These are phyloP conservation scores for Chauna torquata DNA, from an alignment of 2,113 vertebrate species.

Conservation along the genomic window DNA sequence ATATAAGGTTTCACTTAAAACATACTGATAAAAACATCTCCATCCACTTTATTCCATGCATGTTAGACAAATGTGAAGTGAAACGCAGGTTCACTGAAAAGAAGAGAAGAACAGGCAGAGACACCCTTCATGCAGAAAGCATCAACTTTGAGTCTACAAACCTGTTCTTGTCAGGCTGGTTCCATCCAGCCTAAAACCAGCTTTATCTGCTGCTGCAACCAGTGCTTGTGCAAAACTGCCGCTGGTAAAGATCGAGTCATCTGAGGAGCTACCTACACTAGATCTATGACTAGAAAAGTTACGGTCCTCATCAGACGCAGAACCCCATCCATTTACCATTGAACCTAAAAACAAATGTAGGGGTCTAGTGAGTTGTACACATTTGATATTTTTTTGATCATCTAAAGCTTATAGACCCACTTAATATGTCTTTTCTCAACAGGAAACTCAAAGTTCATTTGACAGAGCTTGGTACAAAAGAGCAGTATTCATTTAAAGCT, in stretches of 20 bases:
- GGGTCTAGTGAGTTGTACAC: constrained; percentile 74
- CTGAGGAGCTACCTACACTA: constrained; percentile 94
- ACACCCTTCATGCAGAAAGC: constrained; percentile 74
- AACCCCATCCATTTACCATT: constrained; percentile 99
- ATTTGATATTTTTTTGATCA: constrained; percentile 32
- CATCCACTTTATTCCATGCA: constrained; percentile 70
- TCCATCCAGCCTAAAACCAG: constrained; percentile 94
- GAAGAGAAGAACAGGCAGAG: constrained; percentile 27
- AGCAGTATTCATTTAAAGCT: not conserved
- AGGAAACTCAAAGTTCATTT: not conserved
- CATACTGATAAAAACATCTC: not conserved
- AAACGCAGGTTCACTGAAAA: not conserved
- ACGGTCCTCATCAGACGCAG: constrained; percentile 94
- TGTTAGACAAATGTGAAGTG: constrained; percentile 46
- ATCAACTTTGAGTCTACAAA: constrained; percentile 81
- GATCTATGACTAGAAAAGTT: constrained; percentile 97
- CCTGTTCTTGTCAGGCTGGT: constrained; percentile 95
- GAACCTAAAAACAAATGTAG: constrained; percentile 92
- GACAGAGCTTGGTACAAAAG: not conserved
- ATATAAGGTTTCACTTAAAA: not conserved
- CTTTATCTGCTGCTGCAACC: constrained; percentile 95
- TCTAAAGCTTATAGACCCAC: constrained; percentile 34
- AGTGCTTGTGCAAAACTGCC: constrained; percentile 95
- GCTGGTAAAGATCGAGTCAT: constrained; percentile 95
- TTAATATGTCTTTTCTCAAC: not conserved